Percentiles rank a stretch among this genome's conserved stretches.
These are phyloP conservation scores for Folsomia manolachei DNA, from an alignment of 2,888 invertebrate species.

Conservation along the genomic window DNA sequence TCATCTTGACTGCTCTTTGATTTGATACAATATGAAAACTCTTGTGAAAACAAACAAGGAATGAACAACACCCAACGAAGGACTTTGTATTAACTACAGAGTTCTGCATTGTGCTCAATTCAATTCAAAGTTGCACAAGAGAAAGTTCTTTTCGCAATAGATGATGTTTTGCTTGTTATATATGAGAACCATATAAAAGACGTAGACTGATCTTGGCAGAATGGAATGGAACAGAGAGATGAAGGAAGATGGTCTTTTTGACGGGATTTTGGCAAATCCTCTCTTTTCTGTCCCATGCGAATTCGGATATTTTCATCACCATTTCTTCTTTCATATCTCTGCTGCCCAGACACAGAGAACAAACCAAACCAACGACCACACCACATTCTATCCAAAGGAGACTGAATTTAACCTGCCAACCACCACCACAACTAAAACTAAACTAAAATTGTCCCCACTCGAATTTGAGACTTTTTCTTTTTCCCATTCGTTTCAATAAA, in stretches of 20 bases:
- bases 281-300: background rate
- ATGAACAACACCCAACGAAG: slow-evolving; percentile 3
- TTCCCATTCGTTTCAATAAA: background rate
- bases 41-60: slow-evolving; percentile 5
- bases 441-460: background rate
- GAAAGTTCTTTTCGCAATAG: background rate
- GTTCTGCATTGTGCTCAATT: background rate
- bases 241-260: slow-evolving; percentile 10
- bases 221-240: background rate
- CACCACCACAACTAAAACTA: background rate
- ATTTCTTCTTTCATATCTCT: slow-evolving; percentile 13
- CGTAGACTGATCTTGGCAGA: no score
- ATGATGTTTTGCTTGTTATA: no score
- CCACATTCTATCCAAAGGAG: background rate
- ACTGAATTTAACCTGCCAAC: background rate
- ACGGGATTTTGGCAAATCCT: slow-evolving; percentile 11
- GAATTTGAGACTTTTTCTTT: background rate
- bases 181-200: no score
- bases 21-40: slow-evolving; percentile 9
- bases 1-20: background rate
- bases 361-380: background rate
- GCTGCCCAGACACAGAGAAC: background rate
- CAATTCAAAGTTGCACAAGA: background rate
- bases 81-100: slow-evolving; percentile 4
- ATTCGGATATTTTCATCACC: slow-evolving; percentile 14